Percentiles rank a stretch among this genome's conserved stretches.
These are phyloP conservation scores for Pristis pectinata DNA, from an alignment of 2,797 vertebrate species.

Conservation along the genomic window DNA sequence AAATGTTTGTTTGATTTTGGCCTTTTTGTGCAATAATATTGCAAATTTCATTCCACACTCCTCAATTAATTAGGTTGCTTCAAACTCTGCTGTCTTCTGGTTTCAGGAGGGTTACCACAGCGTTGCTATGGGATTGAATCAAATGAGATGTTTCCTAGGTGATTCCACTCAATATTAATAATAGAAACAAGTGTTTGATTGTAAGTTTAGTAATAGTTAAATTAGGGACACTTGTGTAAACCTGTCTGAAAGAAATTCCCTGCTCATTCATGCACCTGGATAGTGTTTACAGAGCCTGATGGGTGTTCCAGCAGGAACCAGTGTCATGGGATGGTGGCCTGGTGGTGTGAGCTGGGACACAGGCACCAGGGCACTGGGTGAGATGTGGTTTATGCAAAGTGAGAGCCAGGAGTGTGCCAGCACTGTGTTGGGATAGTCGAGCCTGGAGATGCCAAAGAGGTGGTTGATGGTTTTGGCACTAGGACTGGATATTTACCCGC, in stretches of 20 bases:
- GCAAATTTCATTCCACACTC: not conserved
- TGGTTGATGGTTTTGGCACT: not conserved
- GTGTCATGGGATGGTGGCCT: too few relatives aligned
- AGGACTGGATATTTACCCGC: not conserved
- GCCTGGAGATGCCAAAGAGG: not conserved
- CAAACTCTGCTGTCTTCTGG: not conserved
- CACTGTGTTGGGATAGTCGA: not conserved
- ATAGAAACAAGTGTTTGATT: constrained; percentile 19
- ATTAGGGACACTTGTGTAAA: constrained; percentile 17
- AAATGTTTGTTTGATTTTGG: not conserved
- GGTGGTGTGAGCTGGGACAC: not conserved
- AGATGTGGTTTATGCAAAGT: not conserved
- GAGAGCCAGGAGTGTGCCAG: not conserved
- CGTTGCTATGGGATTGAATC: constrained; percentile 28
- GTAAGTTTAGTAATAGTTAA: constrained; percentile 19
- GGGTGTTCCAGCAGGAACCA: not conserved
- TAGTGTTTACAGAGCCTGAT: not conserved
- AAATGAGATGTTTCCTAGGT: constrained; percentile 17
- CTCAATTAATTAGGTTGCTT: constrained; percentile 14
- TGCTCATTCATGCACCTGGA: not conserved
- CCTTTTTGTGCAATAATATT: not conserved
- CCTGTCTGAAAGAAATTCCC: not conserved
- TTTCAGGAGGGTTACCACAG: constrained; percentile 14
- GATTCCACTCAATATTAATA: constrained; percentile 30
- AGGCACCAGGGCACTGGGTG: not conserved